phyloP scores from a whole-genome alignment of 1,140 invertebrate species.

The Leptonema lineaticorne region DNA sequence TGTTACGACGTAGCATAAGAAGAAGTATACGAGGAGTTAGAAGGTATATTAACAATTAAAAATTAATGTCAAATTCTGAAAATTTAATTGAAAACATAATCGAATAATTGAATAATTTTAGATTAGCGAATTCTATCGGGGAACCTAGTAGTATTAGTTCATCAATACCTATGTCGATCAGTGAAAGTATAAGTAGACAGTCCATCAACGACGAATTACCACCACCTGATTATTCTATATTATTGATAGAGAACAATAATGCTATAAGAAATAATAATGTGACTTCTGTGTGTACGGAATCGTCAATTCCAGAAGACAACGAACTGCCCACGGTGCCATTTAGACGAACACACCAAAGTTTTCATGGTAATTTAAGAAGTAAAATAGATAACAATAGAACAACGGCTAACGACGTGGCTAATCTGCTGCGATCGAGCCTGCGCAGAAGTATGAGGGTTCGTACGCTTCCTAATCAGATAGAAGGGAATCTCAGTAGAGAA shows the following conservation, averaged over 20 bases:
- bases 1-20: conserved; percentile 76
- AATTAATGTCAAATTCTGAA: no score
- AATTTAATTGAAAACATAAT: no score
- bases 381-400: conserved; percentile 29
- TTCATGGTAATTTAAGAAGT: conserved; percentile 25
- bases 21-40: conserved; percentile 69
- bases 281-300: conserved; percentile 47
- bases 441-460: conserved; percentile 50
- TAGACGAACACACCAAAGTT: conserved; percentile 27
- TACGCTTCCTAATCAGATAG: conserved; percentile 49
- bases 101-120: conserved; percentile 41
- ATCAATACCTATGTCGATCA: conserved; percentile 50
- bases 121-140: conserved; percentile 47
- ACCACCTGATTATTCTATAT: conserved; percentile 44
- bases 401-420: conserved; percentile 48
- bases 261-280: conserved; percentile 42
- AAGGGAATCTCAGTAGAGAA: conserved; percentile 49
- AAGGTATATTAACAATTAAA: conserved; percentile 45
- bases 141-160: conserved; percentile 41
- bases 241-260: conserved; percentile 29
- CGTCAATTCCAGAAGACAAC: conserved; percentile 28
- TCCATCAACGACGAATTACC: conserved; percentile 37
- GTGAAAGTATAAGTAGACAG: conserved; percentile 49
- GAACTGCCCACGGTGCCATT: conserved; percentile 22
- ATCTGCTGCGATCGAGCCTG: conserved; percentile 50